Evolutionary conservation across 2,888 invertebrate species (phyloP).

Genomic region (Xanthia icteritia): DNA sequence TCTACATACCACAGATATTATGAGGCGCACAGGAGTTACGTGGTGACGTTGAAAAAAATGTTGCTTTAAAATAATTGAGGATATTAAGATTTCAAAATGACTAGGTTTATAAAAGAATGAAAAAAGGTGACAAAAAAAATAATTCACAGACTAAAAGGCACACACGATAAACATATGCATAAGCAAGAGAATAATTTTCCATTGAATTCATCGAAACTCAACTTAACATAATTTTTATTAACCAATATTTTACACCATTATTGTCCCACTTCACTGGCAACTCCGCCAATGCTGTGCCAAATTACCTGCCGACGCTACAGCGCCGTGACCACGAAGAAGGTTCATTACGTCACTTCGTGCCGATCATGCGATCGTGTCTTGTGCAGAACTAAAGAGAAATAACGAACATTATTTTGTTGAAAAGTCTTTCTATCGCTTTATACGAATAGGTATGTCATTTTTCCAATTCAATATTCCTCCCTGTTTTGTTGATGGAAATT

Average conservation of each 20-base stretch:
- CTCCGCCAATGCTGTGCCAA: slow-evolving; percentile 57
- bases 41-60: background rate
- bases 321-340: slow-evolving; percentile 64
- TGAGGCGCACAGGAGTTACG: background rate
- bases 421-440: background rate
- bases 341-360: slow-evolving; percentile 64
- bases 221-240: background rate
- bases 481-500: background rate
- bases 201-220: background rate
- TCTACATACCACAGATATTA: background rate
- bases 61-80: background rate
- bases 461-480: background rate
- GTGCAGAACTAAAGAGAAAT: slow-evolving; percentile 1
- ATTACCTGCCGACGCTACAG: slow-evolving; percentile 50
- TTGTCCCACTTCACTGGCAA: slow-evolving; percentile 40
- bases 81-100: background rate
- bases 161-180: no score
- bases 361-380: slow-evolving; percentile 23
- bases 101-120: no score
- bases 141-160: no score
- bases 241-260: background rate
- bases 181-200: background rate
- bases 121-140: no score
- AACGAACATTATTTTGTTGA: background rate
- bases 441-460: background rate